Conservation (phyloP, 1,140 invertebrate genomes). For the Cydia pomonella region DNA sequence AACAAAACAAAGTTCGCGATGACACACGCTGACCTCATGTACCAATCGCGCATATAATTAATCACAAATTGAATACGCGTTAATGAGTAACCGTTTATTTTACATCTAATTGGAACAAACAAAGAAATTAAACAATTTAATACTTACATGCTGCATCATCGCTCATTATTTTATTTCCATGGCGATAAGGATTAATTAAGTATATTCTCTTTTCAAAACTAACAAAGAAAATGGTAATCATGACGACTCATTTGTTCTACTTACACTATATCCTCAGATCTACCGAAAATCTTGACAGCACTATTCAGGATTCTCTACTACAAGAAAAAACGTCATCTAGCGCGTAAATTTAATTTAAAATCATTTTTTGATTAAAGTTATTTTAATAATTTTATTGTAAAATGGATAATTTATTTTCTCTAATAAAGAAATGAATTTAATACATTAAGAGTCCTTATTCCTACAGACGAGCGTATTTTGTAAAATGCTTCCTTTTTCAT, state of each 20-base stretch:
- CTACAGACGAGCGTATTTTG: too few species aligned
- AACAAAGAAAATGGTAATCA: conserved; percentile 12
- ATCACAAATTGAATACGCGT: neutral
- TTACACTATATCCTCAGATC: too few species aligned
- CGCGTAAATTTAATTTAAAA: too few species aligned
- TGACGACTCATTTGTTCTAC: neutral
- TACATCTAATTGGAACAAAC: conserved; percentile 9
- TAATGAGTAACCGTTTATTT: conserved; percentile 16
- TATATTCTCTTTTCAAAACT: neutral
- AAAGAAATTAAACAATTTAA: conserved; percentile 5
- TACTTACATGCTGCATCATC: neutral
- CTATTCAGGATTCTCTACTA: too few species aligned
- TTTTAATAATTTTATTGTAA: too few species aligned
- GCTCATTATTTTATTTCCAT: conserved; percentile 5
- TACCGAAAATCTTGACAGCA: too few species aligned
- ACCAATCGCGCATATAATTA: neutral
- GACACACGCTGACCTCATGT: conserved; percentile 10
- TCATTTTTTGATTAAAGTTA: too few species aligned
- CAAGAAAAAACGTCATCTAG: too few species aligned
- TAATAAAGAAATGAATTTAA: too few species aligned
- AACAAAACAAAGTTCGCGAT: neutral
- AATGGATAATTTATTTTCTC: too few species aligned
- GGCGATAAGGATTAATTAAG: neutral
- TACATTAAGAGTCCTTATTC: too few species aligned
- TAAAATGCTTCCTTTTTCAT: too few species aligned